Conservation (phyloP, 2,888 invertebrate genomes). For the Sacculina carcini region DNA sequence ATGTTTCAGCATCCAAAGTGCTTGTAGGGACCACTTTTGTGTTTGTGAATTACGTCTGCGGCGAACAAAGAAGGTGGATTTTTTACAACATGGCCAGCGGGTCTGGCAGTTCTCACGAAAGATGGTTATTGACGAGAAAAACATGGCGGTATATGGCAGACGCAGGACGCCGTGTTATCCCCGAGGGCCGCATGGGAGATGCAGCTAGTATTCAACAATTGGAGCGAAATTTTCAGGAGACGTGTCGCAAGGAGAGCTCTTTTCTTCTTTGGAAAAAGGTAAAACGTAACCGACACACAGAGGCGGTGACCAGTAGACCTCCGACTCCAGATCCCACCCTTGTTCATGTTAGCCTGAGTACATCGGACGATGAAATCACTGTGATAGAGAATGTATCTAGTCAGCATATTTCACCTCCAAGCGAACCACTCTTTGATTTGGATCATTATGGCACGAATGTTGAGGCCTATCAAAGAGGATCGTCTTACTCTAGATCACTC, state of each 20-base stretch:
- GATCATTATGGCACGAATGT: background rate
- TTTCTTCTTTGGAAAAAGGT: slow-evolving; percentile 35
- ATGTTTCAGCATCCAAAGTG: too few species aligned
- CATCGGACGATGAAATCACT: slow-evolving; percentile 13
- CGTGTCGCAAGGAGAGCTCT: slow-evolving; percentile 46
- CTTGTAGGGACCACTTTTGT: too few species aligned
- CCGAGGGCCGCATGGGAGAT: slow-evolving; percentile 31
- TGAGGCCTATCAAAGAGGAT: background rate
- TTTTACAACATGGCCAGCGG: too few species aligned
- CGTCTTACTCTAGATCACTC: background rate
- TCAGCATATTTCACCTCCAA: background rate
- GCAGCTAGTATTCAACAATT: slow-evolving; percentile 9
- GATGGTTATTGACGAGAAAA: slow-evolving; percentile 64
- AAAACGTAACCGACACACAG: slow-evolving; percentile 3
- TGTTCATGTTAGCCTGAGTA: slow-evolving; percentile 8
- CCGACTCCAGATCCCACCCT: slow-evolving; percentile 8
- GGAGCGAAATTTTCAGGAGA: slow-evolving; percentile 58
- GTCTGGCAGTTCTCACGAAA: too few species aligned
- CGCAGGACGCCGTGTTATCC: slow-evolving; percentile 55
- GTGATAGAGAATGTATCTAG: slow-evolving; percentile 4
- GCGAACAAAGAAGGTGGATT: too few species aligned
- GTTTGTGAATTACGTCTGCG: too few species aligned
- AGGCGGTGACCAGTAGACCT: background rate
- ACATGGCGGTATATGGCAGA: slow-evolving; percentile 85
- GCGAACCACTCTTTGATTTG: background rate